Evolutionary conservation across 1,140 invertebrate genomes (phyloP).

Genomic region (Drosophila elegans): DNA sequence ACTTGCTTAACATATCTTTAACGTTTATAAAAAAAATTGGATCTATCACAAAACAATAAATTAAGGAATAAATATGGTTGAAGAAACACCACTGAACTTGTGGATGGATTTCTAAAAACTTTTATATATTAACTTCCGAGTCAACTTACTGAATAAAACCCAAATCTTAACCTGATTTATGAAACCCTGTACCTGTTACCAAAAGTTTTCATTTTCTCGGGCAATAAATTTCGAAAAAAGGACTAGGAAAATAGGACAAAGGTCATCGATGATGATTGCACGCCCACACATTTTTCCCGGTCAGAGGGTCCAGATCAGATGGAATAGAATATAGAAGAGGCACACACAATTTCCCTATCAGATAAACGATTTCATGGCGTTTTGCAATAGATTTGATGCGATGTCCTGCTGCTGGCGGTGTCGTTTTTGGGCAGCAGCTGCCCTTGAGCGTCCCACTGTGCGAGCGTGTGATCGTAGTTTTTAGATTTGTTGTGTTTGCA

Average conservation of each 20-base stretch:
- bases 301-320: conserved; percentile 22
- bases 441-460: conserved; percentile 56
- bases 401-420: conserved; percentile 46
- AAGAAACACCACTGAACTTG: too few relatives aligned
- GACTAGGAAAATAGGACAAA: conserved; percentile 39
- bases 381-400: conserved; percentile 68
- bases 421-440: conserved; percentile 54
- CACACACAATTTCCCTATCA: conserved; percentile 55
- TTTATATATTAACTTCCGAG: not conserved
- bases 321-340: conserved; percentile 18
- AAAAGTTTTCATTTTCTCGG: conserved; percentile 60
- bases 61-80: too few relatives aligned
- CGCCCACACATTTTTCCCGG: conserved; percentile 65
- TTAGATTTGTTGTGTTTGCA: conserved; percentile 54
- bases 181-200: conserved; percentile 24
- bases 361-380: conserved; percentile 73
- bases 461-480: conserved; percentile 71
- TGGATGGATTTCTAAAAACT: too few relatives aligned
- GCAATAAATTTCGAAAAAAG: conserved; percentile 34
- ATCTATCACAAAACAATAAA: too few relatives aligned
- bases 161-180: conserved; percentile 7
- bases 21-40: too few relatives aligned
- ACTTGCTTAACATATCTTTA: not conserved
- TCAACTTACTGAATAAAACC: not conserved
- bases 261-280: conserved; percentile 59